Conservation (phyloP, 2,797 vertebrate species). For the Rachycentron canadum region DNA sequence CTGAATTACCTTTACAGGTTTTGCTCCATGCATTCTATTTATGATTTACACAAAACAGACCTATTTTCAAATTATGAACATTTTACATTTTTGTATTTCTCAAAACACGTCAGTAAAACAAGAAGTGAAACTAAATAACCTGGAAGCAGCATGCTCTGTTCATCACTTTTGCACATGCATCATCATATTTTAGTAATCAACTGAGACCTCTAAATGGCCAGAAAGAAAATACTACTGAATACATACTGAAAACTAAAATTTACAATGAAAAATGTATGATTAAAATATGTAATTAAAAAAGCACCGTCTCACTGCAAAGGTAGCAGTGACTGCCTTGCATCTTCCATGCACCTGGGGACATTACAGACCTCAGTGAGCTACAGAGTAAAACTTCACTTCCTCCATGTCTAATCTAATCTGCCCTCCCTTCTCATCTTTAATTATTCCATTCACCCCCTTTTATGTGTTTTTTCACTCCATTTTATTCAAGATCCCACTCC, state of each 20-base stretch:
- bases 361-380: constrained; percentile 38
- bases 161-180: constrained; percentile 22
- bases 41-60: constrained; percentile 6
- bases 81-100: not conserved
- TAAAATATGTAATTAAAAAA: constrained; percentile 13
- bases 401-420: constrained; percentile 49
- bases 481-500: constrained; percentile 38
- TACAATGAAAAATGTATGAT: not conserved
- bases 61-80: not conserved
- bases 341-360: constrained; percentile 19
- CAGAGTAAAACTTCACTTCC: constrained; percentile 39
- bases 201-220: not conserved
- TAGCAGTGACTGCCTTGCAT: constrained; percentile 20
- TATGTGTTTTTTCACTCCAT: constrained; percentile 34
- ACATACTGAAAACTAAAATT: not conserved
- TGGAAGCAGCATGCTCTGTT: constrained; percentile 12
- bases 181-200: constrained; percentile 6
- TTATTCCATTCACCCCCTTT: constrained; percentile 48
- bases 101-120: constrained; percentile 27
- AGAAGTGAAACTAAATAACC: constrained; percentile 58
- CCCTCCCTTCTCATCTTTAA: constrained; percentile 41
- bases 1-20: constrained; percentile 16
- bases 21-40: constrained; percentile 20
- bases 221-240: not conserved
- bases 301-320: constrained; percentile 11